phyloP scores from a whole-genome alignment of 2,888 invertebrate species.

The Limnephilus marmoratus region DNA sequence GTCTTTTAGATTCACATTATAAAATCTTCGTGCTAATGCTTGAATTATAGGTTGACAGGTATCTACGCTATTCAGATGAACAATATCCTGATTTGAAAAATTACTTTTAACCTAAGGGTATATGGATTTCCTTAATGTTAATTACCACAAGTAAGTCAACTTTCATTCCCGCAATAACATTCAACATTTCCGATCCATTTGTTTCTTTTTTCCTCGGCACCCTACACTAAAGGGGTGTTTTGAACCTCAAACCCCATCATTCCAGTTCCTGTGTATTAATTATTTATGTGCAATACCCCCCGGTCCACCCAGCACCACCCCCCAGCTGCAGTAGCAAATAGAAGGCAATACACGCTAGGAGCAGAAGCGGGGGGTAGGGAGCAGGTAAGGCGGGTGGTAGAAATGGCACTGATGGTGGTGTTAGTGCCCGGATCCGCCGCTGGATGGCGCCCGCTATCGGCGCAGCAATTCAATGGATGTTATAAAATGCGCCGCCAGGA shows the following conservation, averaged over 20 bases:
- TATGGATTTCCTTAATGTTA: no score
- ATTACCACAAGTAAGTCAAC: no score
- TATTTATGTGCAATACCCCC: conserved; percentile 62
- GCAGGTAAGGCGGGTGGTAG: background rate
- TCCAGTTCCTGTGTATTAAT: conserved; percentile 59
- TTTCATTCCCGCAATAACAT: background rate
- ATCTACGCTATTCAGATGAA: no score
- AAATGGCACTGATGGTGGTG: background rate
- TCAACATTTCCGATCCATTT: background rate
- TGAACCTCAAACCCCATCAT: conserved; percentile 7
- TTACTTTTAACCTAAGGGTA: no score
- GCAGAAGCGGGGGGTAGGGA: background rate
- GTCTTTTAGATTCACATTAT: no score
- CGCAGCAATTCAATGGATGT: conserved; percentile 61
- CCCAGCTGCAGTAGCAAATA: background rate
- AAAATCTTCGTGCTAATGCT: no score
- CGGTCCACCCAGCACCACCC: conserved; percentile 14
- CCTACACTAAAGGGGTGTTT: conserved; percentile 3
- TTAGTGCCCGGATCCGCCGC: conserved; percentile 12
- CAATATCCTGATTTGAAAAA: no score
- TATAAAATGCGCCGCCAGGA: conserved; percentile 62
- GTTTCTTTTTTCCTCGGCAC: conserved; percentile 5
- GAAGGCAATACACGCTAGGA: background rate
- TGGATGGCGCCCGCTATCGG: conserved; percentile 25
- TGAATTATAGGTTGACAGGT: no score